These are phyloP conservation scores for Anaspis maculata DNA, from an alignment of 2,888 invertebrate species.

Conservation along the genomic window DNA sequence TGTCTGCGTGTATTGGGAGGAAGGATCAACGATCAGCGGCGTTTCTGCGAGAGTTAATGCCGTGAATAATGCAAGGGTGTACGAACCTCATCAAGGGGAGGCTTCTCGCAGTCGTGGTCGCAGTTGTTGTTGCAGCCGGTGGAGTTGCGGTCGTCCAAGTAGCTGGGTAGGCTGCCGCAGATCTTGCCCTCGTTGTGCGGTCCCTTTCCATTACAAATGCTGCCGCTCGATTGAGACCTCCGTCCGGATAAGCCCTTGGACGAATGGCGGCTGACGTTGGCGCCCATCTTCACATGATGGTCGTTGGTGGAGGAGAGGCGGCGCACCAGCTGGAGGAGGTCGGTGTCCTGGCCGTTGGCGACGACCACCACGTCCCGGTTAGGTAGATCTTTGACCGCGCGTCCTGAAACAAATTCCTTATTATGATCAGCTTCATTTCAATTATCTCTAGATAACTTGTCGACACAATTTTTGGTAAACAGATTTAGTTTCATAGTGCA, in stretches of 20 bases:
- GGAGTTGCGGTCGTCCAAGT: constrained; percentile 54
- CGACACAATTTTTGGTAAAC: too few species aligned
- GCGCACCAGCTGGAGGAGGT: constrained; percentile 37
- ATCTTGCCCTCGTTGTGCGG: constrained; percentile 32
- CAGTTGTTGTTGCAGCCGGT: constrained; percentile 32
- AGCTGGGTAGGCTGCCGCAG: constrained; percentile 60
- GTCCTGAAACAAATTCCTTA: constrained; percentile 21
- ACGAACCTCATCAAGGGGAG: constrained; percentile 31
- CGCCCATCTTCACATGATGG: constrained; percentile 63
- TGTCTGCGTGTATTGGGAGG: too few species aligned
- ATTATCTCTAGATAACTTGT: too few species aligned
- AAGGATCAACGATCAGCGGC: too few species aligned
- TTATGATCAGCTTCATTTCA: not conserved
- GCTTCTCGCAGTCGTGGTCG: constrained; percentile 34
- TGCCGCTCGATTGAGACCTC: constrained; percentile 65
- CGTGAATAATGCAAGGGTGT: too few species aligned
- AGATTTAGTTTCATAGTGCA: too few species aligned
- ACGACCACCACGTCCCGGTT: constrained; percentile 11
- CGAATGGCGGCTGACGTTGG: constrained; percentile 69
- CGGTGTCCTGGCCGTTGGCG: constrained; percentile 41
- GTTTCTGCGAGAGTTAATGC: too few species aligned
- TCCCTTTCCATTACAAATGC: constrained; percentile 54
- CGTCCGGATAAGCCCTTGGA: constrained; percentile 64
- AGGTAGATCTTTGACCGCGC: constrained; percentile 22
- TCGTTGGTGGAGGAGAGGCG: constrained; percentile 41